Conservation (phyloP, 2,888 invertebrate genomes). For the Ochropacha duplaris region DNA sequence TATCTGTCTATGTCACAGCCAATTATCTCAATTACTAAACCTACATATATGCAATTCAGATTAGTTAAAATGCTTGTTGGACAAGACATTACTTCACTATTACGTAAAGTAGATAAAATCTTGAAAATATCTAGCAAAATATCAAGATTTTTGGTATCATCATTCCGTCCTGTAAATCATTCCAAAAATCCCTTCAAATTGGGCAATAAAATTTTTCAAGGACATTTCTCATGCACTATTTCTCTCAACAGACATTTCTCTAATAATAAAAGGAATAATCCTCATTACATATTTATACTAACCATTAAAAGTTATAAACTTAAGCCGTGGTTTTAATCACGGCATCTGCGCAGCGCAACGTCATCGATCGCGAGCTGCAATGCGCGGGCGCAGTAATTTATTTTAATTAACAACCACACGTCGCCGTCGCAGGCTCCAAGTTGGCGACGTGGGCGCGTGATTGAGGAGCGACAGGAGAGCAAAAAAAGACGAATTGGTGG, state of each 20-base stretch:
- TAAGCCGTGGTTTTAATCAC: slow-evolving; percentile 37
- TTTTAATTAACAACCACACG: slow-evolving; percentile 53
- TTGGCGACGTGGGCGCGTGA: slow-evolving; percentile 48
- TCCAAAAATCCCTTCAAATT: not conserved
- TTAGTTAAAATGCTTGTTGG: not conserved
- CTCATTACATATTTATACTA: slow-evolving; percentile 1
- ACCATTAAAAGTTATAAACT: not conserved
- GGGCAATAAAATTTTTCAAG: not conserved
- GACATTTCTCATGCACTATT: not conserved
- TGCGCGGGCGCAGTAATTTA: slow-evolving; percentile 44
- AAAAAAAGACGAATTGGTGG: slow-evolving; percentile 39
- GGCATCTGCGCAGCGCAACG: slow-evolving; percentile 37
- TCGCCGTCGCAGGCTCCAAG: slow-evolving; percentile 7
- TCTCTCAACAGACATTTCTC: not conserved
- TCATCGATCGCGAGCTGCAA: slow-evolving; percentile 33
- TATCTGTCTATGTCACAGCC: slow-evolving; percentile 1
- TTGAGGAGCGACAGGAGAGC: slow-evolving; percentile 42
- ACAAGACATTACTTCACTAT: not conserved
- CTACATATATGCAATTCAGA: not conserved
- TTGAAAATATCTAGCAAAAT: not conserved
- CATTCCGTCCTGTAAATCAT: no score
- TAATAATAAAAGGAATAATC: not conserved
- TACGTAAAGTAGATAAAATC: not conserved
- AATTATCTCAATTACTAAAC: not conserved
- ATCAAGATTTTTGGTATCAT: no score